These are phyloP conservation scores for Promerops cafer DNA, from an alignment of 2,113 vertebrate species.

Conservation along the genomic window DNA sequence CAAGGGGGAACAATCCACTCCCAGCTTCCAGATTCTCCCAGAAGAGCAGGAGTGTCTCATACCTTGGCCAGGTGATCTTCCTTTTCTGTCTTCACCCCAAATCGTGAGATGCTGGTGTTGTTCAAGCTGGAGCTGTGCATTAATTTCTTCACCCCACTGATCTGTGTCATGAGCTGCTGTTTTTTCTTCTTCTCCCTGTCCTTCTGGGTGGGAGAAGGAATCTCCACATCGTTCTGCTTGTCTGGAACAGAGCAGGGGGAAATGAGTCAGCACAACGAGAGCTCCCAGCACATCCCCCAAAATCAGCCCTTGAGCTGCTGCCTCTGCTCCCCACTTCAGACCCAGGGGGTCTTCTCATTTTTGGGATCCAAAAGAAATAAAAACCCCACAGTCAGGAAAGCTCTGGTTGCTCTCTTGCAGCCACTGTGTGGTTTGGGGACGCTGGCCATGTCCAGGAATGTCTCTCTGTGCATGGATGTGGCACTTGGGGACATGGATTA, in stretches of 20 bases:
- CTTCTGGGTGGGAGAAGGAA: slow-evolving; percentile 92
- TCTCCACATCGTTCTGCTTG: slow-evolving; percentile 97
- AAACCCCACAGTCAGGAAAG: accelerated
- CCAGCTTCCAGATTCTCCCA: background rate
- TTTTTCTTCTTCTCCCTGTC: slow-evolving; percentile 92
- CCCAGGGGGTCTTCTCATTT: background rate
- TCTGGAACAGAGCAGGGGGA: slow-evolving; percentile 70
- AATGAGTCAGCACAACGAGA: background rate
- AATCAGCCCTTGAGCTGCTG: background rate
- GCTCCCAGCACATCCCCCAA: background rate
- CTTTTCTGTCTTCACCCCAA: slow-evolving; percentile 92
- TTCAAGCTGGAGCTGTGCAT: slow-evolving; percentile 87
- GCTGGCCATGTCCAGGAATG: background rate
- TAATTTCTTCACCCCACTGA: slow-evolving; percentile 92
- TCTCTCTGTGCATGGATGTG: background rate
- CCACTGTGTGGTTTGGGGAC: background rate
- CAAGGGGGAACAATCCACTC: background rate
- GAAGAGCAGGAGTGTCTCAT: background rate
- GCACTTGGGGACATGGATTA: background rate
- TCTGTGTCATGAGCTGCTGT: slow-evolving; percentile 93
- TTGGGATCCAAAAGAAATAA: background rate
- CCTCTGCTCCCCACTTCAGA: background rate
- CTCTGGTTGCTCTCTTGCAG: background rate
- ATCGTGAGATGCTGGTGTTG: slow-evolving; percentile 84
- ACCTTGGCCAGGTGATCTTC: slow-evolving; percentile 95